Base-by-base conservation (phyloP, 1,140 invertebrate species). In the Antheraea pernyi region DNA sequence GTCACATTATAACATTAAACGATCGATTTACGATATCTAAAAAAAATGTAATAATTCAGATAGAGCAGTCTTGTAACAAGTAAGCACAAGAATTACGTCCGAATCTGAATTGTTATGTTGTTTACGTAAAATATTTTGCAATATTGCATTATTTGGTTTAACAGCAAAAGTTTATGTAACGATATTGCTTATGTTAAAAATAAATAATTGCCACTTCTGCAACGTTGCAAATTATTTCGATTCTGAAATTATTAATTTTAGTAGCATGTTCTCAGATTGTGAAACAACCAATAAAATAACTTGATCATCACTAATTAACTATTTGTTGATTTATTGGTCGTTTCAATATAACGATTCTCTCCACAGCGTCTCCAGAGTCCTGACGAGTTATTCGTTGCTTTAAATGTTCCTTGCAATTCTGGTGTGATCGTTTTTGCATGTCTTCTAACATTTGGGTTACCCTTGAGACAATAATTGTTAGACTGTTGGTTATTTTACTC, bases 401-500 rank as follows among this genome's bases (percentile, higher is more conserved):
- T 89, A 70, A 75, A 65, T 83, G 85, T 88, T 80, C 67, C 79
- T 84, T 79, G 68, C 78, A 59, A 67, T 61, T 68, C 19, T 73
- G 67, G 69, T 70, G 75, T 83, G 77, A 73, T 80, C 78, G 78
- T 81, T 68, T 71, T 83, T 89, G 89, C 89, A 91, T 91, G 89
- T 85, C 77, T 83, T 86, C 81, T 85, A 82, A 84, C 83, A 73
- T 76, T 48, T 73, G 85, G 87, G 86, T 82, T 77, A 84, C 84
- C 84, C 84, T 90, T 89, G 84, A 81, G 5, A 66, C 10, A 65
- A 16, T 65, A 48, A 30, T 30, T 61, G 11, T 61, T 68, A 37
- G 65, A 65, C 62, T 63, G 42, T 53, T 69, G 18, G 19, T 22
- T 22, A 19, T 69, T 53, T 71, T 82, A 86, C 75, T 84, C 59